These are phyloP conservation scores for Sphyrna mokarran DNA, from an alignment of 2,113 vertebrate species.

Conservation along the genomic window DNA sequence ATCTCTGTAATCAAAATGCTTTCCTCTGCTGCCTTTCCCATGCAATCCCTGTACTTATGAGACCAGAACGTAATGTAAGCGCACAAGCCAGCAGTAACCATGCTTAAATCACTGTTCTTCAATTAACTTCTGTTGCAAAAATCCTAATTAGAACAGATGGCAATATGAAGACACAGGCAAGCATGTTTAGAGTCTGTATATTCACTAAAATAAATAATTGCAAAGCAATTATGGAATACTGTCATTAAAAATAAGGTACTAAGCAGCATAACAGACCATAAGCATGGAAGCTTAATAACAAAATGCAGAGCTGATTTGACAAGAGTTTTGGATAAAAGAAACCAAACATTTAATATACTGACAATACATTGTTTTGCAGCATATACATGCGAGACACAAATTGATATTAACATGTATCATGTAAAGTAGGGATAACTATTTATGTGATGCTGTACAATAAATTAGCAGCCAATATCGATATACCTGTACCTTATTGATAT, in stretches of 20 bases:
- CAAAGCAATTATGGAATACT: slow-evolving; percentile 12
- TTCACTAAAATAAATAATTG: slow-evolving; percentile 20
- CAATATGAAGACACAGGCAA: slow-evolving; percentile 15
- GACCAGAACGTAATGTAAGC: background rate
- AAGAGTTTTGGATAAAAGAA: background rate
- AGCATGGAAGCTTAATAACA: background rate
- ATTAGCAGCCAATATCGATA: slow-evolving; percentile 36
- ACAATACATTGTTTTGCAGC: background rate
- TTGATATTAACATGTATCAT: slow-evolving; percentile 31
- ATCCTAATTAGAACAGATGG: slow-evolving; percentile 20
- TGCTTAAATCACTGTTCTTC: background rate
- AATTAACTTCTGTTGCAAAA: background rate
- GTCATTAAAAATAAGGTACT: background rate
- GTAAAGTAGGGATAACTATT: slow-evolving; percentile 34
- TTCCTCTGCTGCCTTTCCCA: background rate
- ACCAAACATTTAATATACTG: background rate
- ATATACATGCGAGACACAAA: background rate
- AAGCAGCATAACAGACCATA: background rate
- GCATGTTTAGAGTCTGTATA: slow-evolving; percentile 7
- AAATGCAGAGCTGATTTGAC: background rate
- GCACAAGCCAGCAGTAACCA: background rate
- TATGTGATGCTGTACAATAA: slow-evolving; percentile 23
- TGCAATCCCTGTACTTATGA: background rate
- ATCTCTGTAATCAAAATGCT: background rate
- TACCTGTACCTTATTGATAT: slow-evolving; percentile 36